Evolutionary conservation across 2,888 invertebrate species (phyloP).

Genomic region (Glyphotaelius pellucidus): DNA sequence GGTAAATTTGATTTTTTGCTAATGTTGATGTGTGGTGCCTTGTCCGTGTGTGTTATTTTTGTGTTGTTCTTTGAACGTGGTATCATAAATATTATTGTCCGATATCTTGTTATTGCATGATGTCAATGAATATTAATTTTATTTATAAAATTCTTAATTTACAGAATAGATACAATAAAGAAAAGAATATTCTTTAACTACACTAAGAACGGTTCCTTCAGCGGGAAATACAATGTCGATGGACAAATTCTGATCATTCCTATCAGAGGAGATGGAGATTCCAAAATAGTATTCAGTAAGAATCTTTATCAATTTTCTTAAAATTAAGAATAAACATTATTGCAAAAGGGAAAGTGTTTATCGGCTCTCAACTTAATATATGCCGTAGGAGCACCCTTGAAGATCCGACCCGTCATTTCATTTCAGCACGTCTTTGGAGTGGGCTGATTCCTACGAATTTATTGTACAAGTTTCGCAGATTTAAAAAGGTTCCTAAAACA

Average conservation of each 20-base stretch:
- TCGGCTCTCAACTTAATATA: too few species aligned
- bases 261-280: conserved; percentile 75
- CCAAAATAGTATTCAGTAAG: conserved; percentile 78
- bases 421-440: too few species aligned
- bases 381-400: too few species aligned
- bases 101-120: background rate
- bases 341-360: too few species aligned
- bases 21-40: too few species aligned
- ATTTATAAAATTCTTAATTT: background rate
- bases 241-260: conserved; percentile 77
- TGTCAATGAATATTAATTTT: background rate
- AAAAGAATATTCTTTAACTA: conserved; percentile 74
- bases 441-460: too few species aligned
- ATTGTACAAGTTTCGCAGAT: too few species aligned
- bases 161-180: conserved; percentile 68
- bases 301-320: too few species aligned
- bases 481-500: background rate
- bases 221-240: conserved; percentile 76
- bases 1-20: too few species aligned
- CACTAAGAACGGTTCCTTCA: conserved; percentile 75
- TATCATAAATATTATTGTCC: background rate
- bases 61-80: background rate
- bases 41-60: background rate
- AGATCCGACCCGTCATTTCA: too few species aligned
- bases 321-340: too few species aligned